Evolutionary conservation across 1,140 invertebrate genomes (phyloP), one percentile per base, ranked within the genome.

Genomic region (Rhynchophorus ferrugineus): DNA sequence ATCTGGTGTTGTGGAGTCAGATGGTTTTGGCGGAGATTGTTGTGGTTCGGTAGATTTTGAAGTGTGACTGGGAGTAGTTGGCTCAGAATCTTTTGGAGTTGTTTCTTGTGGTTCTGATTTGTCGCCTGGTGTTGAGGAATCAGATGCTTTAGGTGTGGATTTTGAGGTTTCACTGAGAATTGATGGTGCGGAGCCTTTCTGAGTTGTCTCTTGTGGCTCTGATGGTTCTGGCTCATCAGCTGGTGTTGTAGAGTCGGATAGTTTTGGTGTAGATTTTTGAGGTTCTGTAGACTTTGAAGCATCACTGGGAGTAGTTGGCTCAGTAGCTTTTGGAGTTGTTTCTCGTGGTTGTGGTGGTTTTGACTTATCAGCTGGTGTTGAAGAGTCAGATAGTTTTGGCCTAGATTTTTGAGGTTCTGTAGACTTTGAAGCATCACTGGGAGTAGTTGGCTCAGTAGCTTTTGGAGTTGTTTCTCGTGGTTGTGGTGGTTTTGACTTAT

Each of bases 281-380:
- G 29, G 29, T 8, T 7, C 29, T 34, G 29, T n/a, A 34, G 29
- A 8, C n/a, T 7, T 34, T 8, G 29, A 8, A n/a, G n/a, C n/a
- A n/a, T n/a, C n/a, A n/a, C n/a, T n/a, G n/a, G n/a, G n/a, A n/a
- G n/a, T n/a, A 37, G 3, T 37, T 37, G 35, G 11, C n/a, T n/a
- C n/a, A n/a, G n/a, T n/a, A n/a, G n/a, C n/a, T n/a, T n/a, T n/a
- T n/a, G n/a, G n/a, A n/a, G n/a, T n/a, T n/a, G n/a, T n/a, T n/a
- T n/a, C n/a, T n/a, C n/a, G n/a, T 21, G 48, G 20, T 29, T 29
- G 5, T 11, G 24, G 33, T 11, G 48, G 39, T 35, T 42, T 43
- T 2, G 13, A 19, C 9, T 21, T 5, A 33, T 34, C 48, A 36
- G 34, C 3, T n/a, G 39, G 22, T 11, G 50, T 37, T n/a, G n/a